phyloP scores from a whole-genome alignment of 1,140 invertebrate genomes.

The Tyrophagus putrescentiae region DNA sequence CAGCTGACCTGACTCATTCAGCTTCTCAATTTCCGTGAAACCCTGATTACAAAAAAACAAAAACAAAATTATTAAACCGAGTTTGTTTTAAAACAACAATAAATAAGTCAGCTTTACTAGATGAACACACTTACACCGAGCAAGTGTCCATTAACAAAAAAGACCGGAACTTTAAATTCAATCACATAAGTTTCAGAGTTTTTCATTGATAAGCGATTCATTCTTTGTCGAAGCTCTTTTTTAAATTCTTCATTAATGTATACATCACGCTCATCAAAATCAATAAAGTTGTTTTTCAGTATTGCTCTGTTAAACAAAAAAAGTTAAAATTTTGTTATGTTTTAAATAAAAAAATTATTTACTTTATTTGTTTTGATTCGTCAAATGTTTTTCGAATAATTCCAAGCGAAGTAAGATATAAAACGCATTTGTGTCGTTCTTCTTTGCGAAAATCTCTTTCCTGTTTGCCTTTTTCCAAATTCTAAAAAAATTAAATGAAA shows the following conservation, averaged over 20 bases:
- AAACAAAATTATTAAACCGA: background rate
- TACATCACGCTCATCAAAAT: constrained; percentile 21
- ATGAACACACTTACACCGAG: constrained; percentile 19
- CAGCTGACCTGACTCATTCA: constrained; percentile 19
- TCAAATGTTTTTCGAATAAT: constrained; percentile 21
- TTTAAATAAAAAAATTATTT: background rate
- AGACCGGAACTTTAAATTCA: background rate
- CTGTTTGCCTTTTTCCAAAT: background rate
- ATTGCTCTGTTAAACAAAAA: constrained; percentile 18
- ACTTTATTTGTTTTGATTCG: constrained; percentile 20
- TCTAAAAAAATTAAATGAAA: background rate
- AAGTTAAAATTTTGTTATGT: background rate
- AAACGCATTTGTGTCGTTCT: constrained; percentile 16
- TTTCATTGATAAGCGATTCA: background rate
- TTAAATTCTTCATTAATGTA: constrained; percentile 19
- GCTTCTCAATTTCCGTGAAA: constrained; percentile 10
- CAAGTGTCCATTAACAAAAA: constrained; percentile 18
- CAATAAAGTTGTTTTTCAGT: constrained; percentile 20
- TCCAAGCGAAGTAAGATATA: constrained; percentile 20
- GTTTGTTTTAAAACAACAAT: background rate
- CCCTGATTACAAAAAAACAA: background rate
- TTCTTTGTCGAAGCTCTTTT: constrained; percentile 16
- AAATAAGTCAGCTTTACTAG: no score
- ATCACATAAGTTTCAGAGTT: background rate
- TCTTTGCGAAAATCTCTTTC: constrained; percentile 19